These are phyloP conservation scores for Dipus sagitta DNA, from an alignment of 2,797 vertebrate genomes.

Conservation along the genomic window DNA sequence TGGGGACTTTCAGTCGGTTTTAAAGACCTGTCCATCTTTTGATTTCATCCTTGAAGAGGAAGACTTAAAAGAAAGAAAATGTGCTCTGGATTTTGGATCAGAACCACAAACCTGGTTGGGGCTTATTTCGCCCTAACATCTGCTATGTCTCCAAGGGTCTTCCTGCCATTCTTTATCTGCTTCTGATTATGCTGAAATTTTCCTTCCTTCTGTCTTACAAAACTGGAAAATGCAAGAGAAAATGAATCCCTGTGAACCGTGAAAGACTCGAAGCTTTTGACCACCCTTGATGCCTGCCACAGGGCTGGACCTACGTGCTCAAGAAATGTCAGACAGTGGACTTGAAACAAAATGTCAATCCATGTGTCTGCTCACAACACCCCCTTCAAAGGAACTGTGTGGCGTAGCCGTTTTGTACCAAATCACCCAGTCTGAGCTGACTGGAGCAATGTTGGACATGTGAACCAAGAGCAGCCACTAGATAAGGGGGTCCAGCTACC, in stretches of 20 bases:
- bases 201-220: not conserved
- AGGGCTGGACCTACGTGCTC: not conserved
- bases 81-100: slow-evolving; percentile 20
- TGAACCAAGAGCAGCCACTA: slow-evolving; percentile 5
- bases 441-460: not conserved
- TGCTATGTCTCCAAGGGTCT: not conserved
- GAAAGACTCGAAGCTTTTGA: not conserved
- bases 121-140: not conserved
- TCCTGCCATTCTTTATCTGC: not conserved
- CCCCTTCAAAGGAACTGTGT: not conserved
- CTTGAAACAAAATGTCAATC: not conserved
- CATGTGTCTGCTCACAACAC: not conserved
- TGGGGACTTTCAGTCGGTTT: not conserved
- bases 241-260: not conserved
- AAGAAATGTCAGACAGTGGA: not conserved
- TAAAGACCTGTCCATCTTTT: slow-evolving; percentile 14
- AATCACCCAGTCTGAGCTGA: not conserved
- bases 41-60: slow-evolving; percentile 16
- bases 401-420: not conserved
- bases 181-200: not conserved
- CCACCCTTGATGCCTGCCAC: not conserved
- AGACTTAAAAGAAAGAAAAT: slow-evolving; percentile 30
- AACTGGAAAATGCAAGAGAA: slow-evolving; percentile 12
- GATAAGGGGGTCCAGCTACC: not conserved
- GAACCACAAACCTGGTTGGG: slow-evolving; percentile 16